phyloP scores from a whole-genome alignment of 2,888 invertebrate species.

The Lepidochitona cinerea region DNA sequence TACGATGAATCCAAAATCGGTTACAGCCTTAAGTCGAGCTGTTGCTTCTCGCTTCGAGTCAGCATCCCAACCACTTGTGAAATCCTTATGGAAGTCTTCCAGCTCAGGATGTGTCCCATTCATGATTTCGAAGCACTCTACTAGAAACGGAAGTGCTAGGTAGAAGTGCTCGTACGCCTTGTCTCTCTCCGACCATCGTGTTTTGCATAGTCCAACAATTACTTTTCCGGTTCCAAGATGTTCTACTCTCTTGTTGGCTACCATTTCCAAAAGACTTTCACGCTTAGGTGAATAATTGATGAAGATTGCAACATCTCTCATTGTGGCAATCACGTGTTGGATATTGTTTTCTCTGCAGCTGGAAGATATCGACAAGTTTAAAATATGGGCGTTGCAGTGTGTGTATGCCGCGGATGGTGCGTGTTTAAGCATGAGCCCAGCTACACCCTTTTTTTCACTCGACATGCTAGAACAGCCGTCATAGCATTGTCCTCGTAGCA shows the following conservation, averaged over 20 bases:
- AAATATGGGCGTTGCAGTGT: constrained; percentile 12
- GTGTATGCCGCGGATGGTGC: constrained; percentile 10
- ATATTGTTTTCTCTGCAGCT: constrained; percentile 11
- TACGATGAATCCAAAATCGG: constrained; percentile 16
- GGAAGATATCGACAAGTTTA: constrained; percentile 10
- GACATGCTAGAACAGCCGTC: constrained; percentile 19
- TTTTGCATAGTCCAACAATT: constrained; percentile 13
- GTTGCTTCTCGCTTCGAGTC: background rate
- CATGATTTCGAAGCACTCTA: constrained; percentile 17
- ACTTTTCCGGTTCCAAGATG: constrained; percentile 1
- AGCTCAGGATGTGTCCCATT: constrained; percentile 5
- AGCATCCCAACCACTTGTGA: background rate
- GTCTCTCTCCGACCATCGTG: constrained; percentile 16
- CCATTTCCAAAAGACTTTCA: constrained; percentile 7
- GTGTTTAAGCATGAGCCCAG: background rate
- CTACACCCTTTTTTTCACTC: constrained; percentile 3
- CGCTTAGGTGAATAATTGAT: constrained; percentile 15
- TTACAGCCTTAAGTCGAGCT: background rate
- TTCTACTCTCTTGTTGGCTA: background rate
- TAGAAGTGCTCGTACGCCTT: constrained; percentile 17
- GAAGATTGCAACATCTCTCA: constrained; percentile 10
- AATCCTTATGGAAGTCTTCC: constrained; percentile 2
- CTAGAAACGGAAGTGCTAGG: constrained; percentile 10
- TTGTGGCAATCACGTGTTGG: constrained; percentile 6
- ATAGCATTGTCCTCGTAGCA: constrained; percentile 14